A percentile compares a stretch with the other conserved stretches of the same genome.
These are phyloP conservation scores for Trichogramma dendrolimi DNA, from an alignment of 2,888 invertebrate genomes.

Conservation along the genomic window DNA sequence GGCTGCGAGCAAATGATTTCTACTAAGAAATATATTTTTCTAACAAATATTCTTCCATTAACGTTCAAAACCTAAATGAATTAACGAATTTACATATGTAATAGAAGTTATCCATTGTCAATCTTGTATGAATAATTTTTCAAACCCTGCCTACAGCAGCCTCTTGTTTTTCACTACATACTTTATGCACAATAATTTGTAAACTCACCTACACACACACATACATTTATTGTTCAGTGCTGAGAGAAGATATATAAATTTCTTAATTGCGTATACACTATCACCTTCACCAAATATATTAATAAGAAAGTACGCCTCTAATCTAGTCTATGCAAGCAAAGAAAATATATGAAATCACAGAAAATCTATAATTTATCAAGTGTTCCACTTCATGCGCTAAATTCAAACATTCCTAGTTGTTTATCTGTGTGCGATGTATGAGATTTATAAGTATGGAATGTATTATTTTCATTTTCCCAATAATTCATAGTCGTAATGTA, in stretches of 20 bases:
- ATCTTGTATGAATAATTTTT: too few species aligned
- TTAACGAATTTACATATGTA: too few species aligned
- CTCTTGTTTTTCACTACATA: too few species aligned
- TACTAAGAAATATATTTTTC: too few species aligned
- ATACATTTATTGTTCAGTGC: conserved; percentile 2
- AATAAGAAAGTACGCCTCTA: conserved; percentile 21
- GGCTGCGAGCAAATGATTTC: too few species aligned
- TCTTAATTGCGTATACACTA: conserved; percentile 4
- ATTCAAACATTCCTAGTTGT: conserved; percentile 42
- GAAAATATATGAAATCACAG: conserved; percentile 11
- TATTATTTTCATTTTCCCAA: conserved; percentile 17
- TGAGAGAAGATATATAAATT: too few species aligned
- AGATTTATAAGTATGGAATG: conserved; percentile 6
- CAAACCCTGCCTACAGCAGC: too few species aligned
- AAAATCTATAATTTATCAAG: conserved; percentile 22
- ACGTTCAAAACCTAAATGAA: too few species aligned
- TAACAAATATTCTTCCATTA: too few species aligned
- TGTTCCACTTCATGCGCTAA: conserved; percentile 21
- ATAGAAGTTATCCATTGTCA: too few species aligned
- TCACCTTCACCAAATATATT: conserved; percentile 12
- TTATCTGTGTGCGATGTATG: conserved; percentile 31
- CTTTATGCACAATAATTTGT: conserved; percentile 21
- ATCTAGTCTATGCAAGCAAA: conserved; percentile 25
- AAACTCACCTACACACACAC: not conserved
- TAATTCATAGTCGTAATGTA: conserved; percentile 34